A percentile compares a stretch with the other conserved stretches of the same genome.
Evolutionary conservation across 2,113 vertebrate species (phyloP).

Genomic region (Sander lucioperca): DNA sequence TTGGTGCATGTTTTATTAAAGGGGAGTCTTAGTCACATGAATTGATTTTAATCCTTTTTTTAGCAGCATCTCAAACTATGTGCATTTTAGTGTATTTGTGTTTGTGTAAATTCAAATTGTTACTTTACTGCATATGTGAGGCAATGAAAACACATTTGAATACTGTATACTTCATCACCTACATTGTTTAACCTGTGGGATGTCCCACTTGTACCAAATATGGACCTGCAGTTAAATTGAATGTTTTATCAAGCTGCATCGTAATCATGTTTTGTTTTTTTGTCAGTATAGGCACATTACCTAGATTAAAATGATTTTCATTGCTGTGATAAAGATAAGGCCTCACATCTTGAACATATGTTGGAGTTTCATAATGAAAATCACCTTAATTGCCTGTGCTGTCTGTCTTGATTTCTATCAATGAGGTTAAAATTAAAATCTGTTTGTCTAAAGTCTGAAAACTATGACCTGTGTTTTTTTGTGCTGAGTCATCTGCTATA

Average conservation of each 20-base stretch:
- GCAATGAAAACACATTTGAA: not conserved
- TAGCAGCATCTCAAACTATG: constrained; percentile 12
- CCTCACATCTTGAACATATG: constrained; percentile 14
- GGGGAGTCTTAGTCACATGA: constrained; percentile 36
- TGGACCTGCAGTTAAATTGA: constrained; percentile 3
- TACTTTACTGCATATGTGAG: constrained; percentile 20
- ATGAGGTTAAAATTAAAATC: constrained; percentile 41
- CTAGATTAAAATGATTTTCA: constrained; percentile 25
- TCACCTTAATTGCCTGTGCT: constrained; percentile 3
- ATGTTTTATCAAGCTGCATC: constrained; percentile 14
- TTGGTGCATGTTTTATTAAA: constrained; percentile 64
- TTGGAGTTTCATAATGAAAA: constrained; percentile 24
- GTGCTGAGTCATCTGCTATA: not conserved
- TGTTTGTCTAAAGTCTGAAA: constrained; percentile 34
- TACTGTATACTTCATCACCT: constrained; percentile 9
- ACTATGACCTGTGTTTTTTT: constrained; percentile 21
- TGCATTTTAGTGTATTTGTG: constrained; percentile 49
- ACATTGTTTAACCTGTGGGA: constrained; percentile 6
- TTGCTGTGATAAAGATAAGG: constrained; percentile 23
- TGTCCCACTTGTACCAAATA: constrained; percentile 30
- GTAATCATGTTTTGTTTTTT: constrained; percentile 11
- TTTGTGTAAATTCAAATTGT: constrained; percentile 39
- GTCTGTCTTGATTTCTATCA: constrained; percentile 40
- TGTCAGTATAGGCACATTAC: not conserved
- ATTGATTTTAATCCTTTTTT: constrained; percentile 8